Percentiles rank a stretch among this genome's conserved stretches.
Conservation (phyloP, 2,113 vertebrate species). For the Zapus hudsonius region DNA sequence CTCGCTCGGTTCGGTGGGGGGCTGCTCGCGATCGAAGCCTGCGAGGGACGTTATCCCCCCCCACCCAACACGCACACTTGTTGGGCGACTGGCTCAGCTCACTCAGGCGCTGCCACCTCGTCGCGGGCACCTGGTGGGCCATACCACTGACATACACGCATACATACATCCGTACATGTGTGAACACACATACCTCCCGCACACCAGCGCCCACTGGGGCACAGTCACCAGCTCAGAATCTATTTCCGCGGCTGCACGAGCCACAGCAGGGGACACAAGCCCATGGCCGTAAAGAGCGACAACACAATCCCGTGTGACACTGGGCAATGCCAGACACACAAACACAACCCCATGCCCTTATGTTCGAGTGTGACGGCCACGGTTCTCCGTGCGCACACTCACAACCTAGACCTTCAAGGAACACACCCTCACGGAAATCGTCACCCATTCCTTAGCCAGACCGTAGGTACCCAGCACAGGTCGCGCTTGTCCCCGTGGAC, state of each 20-base stretch:
- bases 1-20: slow-evolving; percentile 1
- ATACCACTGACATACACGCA: not conserved
- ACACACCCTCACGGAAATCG: slow-evolving; percentile 60
- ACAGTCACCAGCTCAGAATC: slow-evolving; percentile 56
- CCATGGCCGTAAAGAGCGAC: slow-evolving; percentile 23
- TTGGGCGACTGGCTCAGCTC: slow-evolving; percentile 71
- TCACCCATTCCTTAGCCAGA: slow-evolving; percentile 11
- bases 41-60: slow-evolving; percentile 24
- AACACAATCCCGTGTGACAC: slow-evolving; percentile 50
- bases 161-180: slow-evolving; percentile 59
- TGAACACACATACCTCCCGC: slow-evolving; percentile 66
- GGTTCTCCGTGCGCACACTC: not conserved
- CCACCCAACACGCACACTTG: slow-evolving; percentile 78
- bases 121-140: slow-evolving; percentile 39
- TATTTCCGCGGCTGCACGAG: slow-evolving; percentile 35
- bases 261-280: slow-evolving; percentile 40
- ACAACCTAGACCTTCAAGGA: slow-evolving; percentile 46
- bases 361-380: not conserved
- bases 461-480: not conserved
- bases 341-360: slow-evolving; percentile 3
- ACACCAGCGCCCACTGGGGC: slow-evolving; percentile 74
- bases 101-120: slow-evolving; percentile 58
- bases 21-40: slow-evolving; percentile 40
- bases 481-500: not conserved
- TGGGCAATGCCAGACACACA: slow-evolving; percentile 23